Percentiles rank a stretch among this genome's conserved stretches.
Evolutionary conservation across 2,888 invertebrate genomes (phyloP).

Genomic region (Rambutsinella grinnellia): DNA sequence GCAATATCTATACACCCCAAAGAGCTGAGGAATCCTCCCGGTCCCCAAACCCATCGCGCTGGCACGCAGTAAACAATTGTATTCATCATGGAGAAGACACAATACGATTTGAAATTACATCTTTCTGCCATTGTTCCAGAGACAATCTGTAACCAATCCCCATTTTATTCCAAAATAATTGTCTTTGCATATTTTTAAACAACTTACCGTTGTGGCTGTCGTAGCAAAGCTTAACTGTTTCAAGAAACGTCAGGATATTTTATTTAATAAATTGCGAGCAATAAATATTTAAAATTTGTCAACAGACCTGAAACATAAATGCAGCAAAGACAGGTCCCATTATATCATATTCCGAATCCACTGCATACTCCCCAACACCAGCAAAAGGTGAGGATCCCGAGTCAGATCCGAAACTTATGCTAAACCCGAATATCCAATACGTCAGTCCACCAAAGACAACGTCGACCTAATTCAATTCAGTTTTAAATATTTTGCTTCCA

Average conservation of each 20-base stretch:
- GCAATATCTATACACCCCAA: constrained; percentile 71
- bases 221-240: constrained; percentile 66
- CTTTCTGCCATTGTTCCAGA: constrained; percentile 71
- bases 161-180: not conserved
- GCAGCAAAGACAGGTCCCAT: constrained; percentile 67
- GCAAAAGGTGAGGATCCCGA: constrained; percentile 35
- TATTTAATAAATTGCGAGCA: not conserved
- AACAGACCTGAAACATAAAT: constrained; percentile 63
- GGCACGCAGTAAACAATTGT: constrained; percentile 70
- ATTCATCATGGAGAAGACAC: constrained; percentile 69
- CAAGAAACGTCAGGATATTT: not conserved
- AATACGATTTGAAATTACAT: constrained; percentile 69
- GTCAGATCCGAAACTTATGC: constrained; percentile 67
- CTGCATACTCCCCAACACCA: constrained; percentile 69
- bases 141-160: constrained; percentile 22
- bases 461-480: constrained; percentile 67
- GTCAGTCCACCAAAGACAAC: constrained; percentile 71
- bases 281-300: not conserved
- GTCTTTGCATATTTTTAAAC: constrained; percentile 34
- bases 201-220: constrained; percentile 68
- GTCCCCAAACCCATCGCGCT: constrained; percentile 69
- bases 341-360: constrained; percentile 67
- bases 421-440: constrained; percentile 71
- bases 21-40: constrained; percentile 68
- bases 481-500: too few relatives aligned